Evolutionary conservation across 2,888 invertebrate genomes (phyloP).

Genomic region (Schizotus pectinicornis): DNA sequence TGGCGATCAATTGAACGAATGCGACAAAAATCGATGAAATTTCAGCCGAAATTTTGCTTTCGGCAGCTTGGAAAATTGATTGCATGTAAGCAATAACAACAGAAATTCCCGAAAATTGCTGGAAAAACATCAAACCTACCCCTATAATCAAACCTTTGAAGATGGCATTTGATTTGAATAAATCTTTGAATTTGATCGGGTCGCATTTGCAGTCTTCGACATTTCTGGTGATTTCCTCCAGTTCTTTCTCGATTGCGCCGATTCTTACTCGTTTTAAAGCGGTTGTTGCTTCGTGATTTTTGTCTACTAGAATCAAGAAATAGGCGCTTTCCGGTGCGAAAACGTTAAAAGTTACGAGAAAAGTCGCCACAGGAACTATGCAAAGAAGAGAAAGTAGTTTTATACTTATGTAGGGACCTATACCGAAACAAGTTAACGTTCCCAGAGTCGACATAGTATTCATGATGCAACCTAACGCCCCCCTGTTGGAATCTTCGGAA

Average conservation of each 20-base stretch:
- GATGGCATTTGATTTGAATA: slow-evolving; percentile 69
- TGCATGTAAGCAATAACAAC: slow-evolving; percentile 78
- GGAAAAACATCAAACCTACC: slow-evolving; percentile 74
- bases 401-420: slow-evolving; percentile 73
- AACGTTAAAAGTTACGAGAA: slow-evolving; percentile 60
- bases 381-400: slow-evolving; percentile 59
- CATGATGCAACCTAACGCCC: slow-evolving; percentile 72
- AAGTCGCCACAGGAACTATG: slow-evolving; percentile 60
- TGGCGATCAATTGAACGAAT: slow-evolving; percentile 74
- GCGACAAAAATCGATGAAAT: slow-evolving; percentile 78
- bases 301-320: slow-evolving; percentile 66
- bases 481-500: slow-evolving; percentile 77
- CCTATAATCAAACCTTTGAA: slow-evolving; percentile 77
- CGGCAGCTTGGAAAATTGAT: slow-evolving; percentile 70
- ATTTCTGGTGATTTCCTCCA: slow-evolving; percentile 62
- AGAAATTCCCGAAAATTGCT: slow-evolving; percentile 81
- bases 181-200: slow-evolving; percentile 63
- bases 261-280: slow-evolving; percentile 63
- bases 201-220: slow-evolving; percentile 53
- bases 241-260: slow-evolving; percentile 36
- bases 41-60: slow-evolving; percentile 66
- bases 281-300: slow-evolving; percentile 63
- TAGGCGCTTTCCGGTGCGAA: slow-evolving; percentile 84
- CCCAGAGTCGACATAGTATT: slow-evolving; percentile 75
- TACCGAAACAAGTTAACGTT: slow-evolving; percentile 69